Evolutionary conservation across 2,113 vertebrate genomes (phyloP), one percentile per base, ranked within the genome.

Genomic region (Corynorhinus townsendii): DNA sequence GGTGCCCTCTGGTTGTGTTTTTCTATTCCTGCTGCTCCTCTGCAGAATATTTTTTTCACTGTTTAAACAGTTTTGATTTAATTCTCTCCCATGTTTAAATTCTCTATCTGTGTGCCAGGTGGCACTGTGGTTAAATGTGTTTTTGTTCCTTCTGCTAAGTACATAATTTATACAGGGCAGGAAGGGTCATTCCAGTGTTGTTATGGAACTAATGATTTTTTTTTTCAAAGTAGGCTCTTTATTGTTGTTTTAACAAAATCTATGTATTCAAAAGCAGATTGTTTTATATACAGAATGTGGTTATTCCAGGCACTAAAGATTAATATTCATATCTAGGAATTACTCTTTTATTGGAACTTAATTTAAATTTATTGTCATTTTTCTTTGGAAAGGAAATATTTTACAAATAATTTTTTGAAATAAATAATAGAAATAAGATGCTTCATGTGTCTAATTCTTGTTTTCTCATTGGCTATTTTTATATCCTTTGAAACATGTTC

Each of bases 61-160:
- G 9, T 43, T 87, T 71, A 45, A 93, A 91, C 24, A 82, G 59
- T 94, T 77, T 89, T 64, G 86, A 82, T 49, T 84, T 93, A 40
- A 91, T 92, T 75, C 49, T 89, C 54, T 43, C 80, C 71, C 43
- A 30, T 52, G n/a, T 87, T 88, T 96, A 45, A 40, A 85, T 90
- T 81, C 86, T 43, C 20, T 3, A 33, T 14, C 9, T 75, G 16
- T 75, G 49, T 79, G 69, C 91, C 71, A 73, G 38, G 52, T 47
- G 82, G 40, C 81, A 35, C 68, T 38, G 35, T 24, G 59, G 49
- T 28, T 86, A 22, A 90, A 43, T 47, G n/a, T 40, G 17, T 26
- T 45, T 87, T 54, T 72, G 71, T 66, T 62, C 40, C 76, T 30
- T 69, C 40, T 75, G 49, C 64, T 84, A 69, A 73, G 10, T 11